These are phyloP conservation scores for Procambarus clarkii DNA, from an alignment of 1,140 invertebrate species.

Conservation along the genomic window DNA sequence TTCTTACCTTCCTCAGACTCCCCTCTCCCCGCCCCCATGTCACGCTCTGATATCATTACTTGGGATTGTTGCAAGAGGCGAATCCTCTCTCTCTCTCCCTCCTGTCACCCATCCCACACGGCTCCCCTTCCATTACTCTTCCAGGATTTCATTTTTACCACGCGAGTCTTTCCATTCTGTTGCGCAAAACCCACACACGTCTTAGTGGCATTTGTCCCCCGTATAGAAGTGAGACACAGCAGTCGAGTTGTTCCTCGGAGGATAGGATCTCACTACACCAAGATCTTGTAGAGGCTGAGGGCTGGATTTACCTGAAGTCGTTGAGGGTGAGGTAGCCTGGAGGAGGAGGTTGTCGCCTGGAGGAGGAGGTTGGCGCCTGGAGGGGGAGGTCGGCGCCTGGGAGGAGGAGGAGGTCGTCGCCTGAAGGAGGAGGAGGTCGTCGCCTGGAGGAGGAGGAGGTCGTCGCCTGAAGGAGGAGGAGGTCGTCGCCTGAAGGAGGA, in stretches of 20 bases:
- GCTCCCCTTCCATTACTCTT: neutral
- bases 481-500: no score
- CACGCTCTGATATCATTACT: constrained; percentile 1
- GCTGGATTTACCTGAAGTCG: neutral
- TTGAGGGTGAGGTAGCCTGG: neutral
- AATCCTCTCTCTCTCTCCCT: neutral
- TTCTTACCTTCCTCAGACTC: neutral
- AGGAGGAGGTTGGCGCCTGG: no score
- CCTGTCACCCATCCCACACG: neutral
- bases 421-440: no score
- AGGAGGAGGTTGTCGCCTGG: no score
- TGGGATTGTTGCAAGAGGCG: neutral
- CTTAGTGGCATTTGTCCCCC: no score
- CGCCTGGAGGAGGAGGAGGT: no score
- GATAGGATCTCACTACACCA: no score
- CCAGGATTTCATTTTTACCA: neutral
- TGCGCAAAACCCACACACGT: neutral
- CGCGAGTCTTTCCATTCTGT: neutral
- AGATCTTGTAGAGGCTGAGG: neutral
- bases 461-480: no score
- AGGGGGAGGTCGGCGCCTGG: no score
- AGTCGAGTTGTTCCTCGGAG: no score
- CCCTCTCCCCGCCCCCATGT: neutral
- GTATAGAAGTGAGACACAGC: no score
- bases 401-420: no score